phyloP scores from a whole-genome alignment of 2,888 invertebrate species.

The Ditylenchus weischeri region DNA sequence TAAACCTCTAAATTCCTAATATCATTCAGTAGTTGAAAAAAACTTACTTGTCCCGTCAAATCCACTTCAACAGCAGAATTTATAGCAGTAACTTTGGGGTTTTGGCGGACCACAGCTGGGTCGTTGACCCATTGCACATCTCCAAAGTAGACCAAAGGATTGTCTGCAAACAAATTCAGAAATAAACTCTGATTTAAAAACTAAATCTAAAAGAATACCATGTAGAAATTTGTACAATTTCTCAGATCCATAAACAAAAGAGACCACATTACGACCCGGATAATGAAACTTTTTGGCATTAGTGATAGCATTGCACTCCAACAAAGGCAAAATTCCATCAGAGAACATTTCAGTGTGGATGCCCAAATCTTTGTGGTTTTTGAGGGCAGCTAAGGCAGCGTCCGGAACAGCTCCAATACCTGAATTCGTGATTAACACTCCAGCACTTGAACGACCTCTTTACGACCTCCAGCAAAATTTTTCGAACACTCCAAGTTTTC shows the following conservation, averaged over 20 bases:
- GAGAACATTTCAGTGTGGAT: conserved; percentile 92
- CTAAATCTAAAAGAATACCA: conserved; percentile 67
- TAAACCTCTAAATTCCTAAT: too few species aligned
- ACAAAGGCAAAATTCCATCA: conserved; percentile 67
- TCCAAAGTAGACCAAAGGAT: conserved; percentile 23
- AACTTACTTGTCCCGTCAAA: conserved; percentile 84
- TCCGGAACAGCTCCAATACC: conserved; percentile 93
- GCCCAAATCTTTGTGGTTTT: conserved; percentile 83
- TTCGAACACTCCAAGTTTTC: too few species aligned
- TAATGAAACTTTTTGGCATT: conserved; percentile 79
- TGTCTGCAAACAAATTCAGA: too few species aligned
- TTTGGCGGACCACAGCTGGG: conserved; percentile 59
- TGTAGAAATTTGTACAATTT: conserved; percentile 85
- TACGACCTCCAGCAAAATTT: too few species aligned
- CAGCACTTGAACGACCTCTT: too few species aligned
- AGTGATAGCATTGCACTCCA: conserved; percentile 80
- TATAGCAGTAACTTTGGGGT: conserved; percentile 88
- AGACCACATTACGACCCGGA: conserved; percentile 83
- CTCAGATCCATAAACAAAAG: conserved; percentile 83
- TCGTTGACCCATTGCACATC: conserved; percentile 35
- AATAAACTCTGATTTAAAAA: too few species aligned
- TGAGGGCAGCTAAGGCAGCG: conserved; percentile 76
- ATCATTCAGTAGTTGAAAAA: too few species aligned
- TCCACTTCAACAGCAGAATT: conserved; percentile 94
- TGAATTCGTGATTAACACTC: conserved; percentile 53